These are phyloP conservation scores for Psilopogon haemacephalus DNA, from an alignment of 2,113 vertebrate genomes.

Conservation along the genomic window DNA sequence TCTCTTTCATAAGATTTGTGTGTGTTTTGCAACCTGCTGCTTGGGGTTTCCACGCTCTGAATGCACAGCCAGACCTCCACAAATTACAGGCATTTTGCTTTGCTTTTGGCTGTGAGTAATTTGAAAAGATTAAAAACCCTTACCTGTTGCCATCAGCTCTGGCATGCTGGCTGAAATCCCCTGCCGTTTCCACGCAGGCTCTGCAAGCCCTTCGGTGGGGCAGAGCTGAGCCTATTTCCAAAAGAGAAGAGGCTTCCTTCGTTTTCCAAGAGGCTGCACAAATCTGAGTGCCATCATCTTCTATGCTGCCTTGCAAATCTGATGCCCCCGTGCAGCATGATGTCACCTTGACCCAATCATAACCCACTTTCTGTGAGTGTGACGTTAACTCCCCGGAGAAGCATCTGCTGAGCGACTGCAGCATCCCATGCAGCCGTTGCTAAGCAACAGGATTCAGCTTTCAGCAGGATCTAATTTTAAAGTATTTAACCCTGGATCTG, in stretches of 20 bases:
- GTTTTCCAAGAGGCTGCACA: background rate
- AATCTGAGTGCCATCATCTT: background rate
- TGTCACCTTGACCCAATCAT: constrained; percentile 79
- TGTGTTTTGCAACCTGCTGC: background rate
- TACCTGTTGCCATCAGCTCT: background rate
- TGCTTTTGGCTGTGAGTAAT: background rate
- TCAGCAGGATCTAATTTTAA: constrained; percentile 72
- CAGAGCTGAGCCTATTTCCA: background rate
- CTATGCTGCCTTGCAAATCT: constrained; percentile 55
- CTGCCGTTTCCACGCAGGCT: rapidly evolving
- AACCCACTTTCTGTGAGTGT: constrained; percentile 56
- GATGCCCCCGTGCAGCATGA: constrained; percentile 39
- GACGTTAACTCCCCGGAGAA: constrained; percentile 64
- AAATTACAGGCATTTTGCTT: background rate
- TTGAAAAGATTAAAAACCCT: background rate
- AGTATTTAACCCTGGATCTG: constrained; percentile 74
- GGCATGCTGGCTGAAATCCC: background rate
- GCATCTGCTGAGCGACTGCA: constrained; percentile 73
- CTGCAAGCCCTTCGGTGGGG: background rate
- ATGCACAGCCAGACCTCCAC: background rate
- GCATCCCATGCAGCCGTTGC: constrained; percentile 72
- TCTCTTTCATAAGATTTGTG: background rate
- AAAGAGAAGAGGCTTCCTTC: background rate
- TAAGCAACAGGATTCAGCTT: constrained; percentile 74
- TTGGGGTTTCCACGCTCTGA: background rate